Base-by-base conservation (phyloP, 2,888 invertebrate species). In the Nomada fucata region DNA sequence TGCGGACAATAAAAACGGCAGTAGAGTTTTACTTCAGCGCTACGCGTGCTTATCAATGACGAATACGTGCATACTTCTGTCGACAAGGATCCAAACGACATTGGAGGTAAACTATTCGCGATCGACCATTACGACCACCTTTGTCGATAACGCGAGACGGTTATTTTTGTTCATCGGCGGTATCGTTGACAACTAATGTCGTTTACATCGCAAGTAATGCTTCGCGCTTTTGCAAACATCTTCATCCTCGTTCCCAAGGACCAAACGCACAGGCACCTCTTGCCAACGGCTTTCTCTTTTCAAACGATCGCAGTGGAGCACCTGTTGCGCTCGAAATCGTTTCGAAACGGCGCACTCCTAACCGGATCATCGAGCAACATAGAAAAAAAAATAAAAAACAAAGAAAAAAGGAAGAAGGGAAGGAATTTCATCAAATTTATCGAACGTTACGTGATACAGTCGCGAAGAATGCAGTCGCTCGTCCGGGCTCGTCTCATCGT, bases 251-350 rank as follows among this genome's bases (percentile, higher is more conserved):
- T 26, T 60, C 47, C 23, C 59, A 5, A 7, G 59, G 73, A 70
- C 68, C 68, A 53, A 72, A 77, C 52, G 59, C 76, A 55, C 75
- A 26, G 82, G 63, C 61, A 61, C 68, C 79, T 79, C 64, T 84
- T 76, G 78, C 69, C 72, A 50, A 20, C 57, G 61, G 87, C 88
- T 88, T 88, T 88, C 86, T 84, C 88, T 87, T 88, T 87, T 78
- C 75, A 64, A 84, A 70, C 77, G 79, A 82, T 85, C 75, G 69
- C 61, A 71, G 29, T 47, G 47, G 69, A 63, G 69, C 53, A 64
- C 55, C 67, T 59, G 36, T 50, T 64, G 52, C 70, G 69, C 73
- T 71, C 78, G 79, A 79, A 83, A 80, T 85, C 63, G 61, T 53
- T 60, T 18, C 55, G 44, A 20, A 13, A 60, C 55, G 47, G 36